phyloP scores from a whole-genome alignment of 2,797 vertebrate species.

The Cyclopterus lumpus region DNA sequence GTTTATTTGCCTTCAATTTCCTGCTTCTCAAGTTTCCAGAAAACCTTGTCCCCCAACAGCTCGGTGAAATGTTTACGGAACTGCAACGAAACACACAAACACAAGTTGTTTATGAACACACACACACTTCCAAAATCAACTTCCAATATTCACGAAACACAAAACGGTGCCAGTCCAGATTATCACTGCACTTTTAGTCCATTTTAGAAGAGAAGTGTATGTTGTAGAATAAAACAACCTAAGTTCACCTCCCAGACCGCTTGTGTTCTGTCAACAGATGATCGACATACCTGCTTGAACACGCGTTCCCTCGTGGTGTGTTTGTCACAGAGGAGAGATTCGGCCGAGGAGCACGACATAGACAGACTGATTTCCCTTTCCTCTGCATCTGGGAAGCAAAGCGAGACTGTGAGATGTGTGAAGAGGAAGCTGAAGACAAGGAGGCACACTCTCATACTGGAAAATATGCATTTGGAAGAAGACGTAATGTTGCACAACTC shows the following conservation, averaged over 20 bases:
- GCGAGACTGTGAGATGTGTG: neutral
- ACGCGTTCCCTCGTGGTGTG: fast-evolving
- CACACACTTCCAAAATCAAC: neutral
- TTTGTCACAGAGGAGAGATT: neutral
- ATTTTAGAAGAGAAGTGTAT: neutral
- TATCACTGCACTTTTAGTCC: neutral
- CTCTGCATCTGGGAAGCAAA: constrained; percentile 22
- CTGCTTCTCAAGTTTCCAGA: neutral
- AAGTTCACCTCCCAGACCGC: neutral
- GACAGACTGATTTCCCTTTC: constrained; percentile 39
- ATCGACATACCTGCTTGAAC: neutral
- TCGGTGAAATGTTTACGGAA: fast-evolving
- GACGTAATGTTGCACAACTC: neutral
- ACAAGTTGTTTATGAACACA: neutral
- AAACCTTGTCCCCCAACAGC: fast-evolving
- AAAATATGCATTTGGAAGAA: constrained; percentile 6
- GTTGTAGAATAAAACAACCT: neutral
- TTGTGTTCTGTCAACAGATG: neutral
- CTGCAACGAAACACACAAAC: constrained; percentile 65
- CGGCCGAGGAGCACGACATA: constrained; percentile 62
- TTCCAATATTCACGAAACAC: neutral
- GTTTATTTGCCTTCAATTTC: neutral
- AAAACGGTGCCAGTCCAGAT: neutral
- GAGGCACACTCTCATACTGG: neutral
- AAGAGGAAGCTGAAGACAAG: constrained; percentile 26